Base-by-base conservation (phyloP, 2,113 vertebrate species). In the Hylia prasina region DNA sequence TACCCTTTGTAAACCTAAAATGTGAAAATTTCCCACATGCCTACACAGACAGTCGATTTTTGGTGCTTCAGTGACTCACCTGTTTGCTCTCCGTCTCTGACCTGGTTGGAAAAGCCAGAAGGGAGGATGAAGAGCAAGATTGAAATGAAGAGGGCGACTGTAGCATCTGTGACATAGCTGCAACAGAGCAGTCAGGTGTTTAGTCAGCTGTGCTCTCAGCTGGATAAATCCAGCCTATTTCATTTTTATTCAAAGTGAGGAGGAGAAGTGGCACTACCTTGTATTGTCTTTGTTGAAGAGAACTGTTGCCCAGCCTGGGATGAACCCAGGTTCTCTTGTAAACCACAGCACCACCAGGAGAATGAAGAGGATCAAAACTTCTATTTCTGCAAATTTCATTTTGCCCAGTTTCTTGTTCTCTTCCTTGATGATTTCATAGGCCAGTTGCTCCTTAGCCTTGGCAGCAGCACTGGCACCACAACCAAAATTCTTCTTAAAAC, bases 301-400 rank as follows among this genome's bases (percentile, higher is more conserved):
- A 66, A 97, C 65, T 1, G 92, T 97, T 33, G 98, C 99, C 99
- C 99, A 99, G 33, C 99, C 99, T 1, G 82, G 89, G 42, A 99
- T 98, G 97, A 99, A 99, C 2, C 99, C 99, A 1, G 99, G 99
- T 5, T 99, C 98, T 83, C 99, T 97, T 13, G 98, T 99, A 96
- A 99, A 99, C 99, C 99, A 99, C 42, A 99, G 96, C 20, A 98
- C 2, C 31, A 99, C 98, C 94, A 99, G 75, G 37, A 97, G 20
- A 40, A 97, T 0, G 16, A 99, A 99, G 85, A 99, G 90, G 70
- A 66, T 2, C 16, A 98, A 97, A 87, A 99, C 96, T 3, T 92
- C 92, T 24, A 56, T 96, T 95, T 99, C 99, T 5, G 98, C 98
- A 88, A 99, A 99, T 48, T 3, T 98, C 95, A 99, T 98, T 22